Conservation (phyloP, 2,113 vertebrate genomes). For the Sorex fumeus region DNA sequence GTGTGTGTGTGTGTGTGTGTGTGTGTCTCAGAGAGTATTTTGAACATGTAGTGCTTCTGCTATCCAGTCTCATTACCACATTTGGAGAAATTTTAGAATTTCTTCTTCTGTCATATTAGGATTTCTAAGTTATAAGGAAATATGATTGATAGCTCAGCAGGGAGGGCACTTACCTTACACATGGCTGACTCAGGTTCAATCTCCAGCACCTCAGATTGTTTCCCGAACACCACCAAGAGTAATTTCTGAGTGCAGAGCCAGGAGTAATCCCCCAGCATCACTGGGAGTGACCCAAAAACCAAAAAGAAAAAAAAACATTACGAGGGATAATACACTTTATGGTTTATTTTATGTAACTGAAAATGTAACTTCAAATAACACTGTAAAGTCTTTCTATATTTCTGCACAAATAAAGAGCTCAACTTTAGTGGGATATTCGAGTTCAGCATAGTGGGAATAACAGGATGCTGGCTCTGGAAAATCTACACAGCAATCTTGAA, state of each 20-base stretch:
- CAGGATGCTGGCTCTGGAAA: conserved; percentile 85
- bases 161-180: too few species aligned
- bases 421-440: conserved; percentile 85
- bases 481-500: conserved; percentile 82
- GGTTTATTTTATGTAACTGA: conserved; percentile 68
- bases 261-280: too few species aligned
- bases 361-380: conserved; percentile 77
- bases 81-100: conserved; percentile 50
- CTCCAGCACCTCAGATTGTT: too few species aligned
- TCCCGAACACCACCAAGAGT: too few species aligned
- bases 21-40: not conserved
- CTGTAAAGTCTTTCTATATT: conserved; percentile 76
- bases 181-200: too few species aligned
- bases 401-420: conserved; percentile 83
- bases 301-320: too few species aligned
- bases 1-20: not conserved
- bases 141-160: too few species aligned
- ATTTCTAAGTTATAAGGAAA: conserved; percentile 18
- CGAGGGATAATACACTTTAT: not conserved
- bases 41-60: not conserved
- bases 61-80: not conserved
- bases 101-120: conserved; percentile 56
- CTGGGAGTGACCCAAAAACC: too few species aligned
- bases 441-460: conserved; percentile 83
- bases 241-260: too few species aligned